These are phyloP conservation scores for Isoperla grammatica DNA, from an alignment of 2,888 invertebrate species.

Conservation along the genomic window DNA sequence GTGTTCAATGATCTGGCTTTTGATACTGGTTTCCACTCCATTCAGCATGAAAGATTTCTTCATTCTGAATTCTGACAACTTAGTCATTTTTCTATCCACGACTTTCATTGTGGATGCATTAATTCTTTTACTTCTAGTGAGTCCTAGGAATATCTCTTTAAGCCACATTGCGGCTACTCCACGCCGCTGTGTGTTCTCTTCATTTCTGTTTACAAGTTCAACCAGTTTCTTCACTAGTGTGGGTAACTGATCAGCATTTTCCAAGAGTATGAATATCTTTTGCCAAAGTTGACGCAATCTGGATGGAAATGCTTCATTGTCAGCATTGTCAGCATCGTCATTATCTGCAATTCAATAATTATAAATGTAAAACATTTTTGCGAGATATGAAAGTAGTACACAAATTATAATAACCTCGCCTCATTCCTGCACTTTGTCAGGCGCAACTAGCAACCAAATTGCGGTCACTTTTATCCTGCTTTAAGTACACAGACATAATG, in stretches of 20 bases:
- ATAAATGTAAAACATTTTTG: background rate
- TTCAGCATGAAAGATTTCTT: background rate
- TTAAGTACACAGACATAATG: no score
- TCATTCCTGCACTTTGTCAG: no score
- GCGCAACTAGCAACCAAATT: no score
- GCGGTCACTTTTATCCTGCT: no score
- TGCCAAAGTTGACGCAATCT: conserved; percentile 8
- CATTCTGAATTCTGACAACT: background rate
- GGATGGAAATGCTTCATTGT: background rate
- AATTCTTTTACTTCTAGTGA: background rate
- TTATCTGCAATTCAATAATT: background rate
- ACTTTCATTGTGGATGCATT: no score
- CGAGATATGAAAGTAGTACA: no score
- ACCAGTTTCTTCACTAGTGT: background rate
- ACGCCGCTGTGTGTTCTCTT: background rate
- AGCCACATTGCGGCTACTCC: conserved; percentile 7
- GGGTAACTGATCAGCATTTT: background rate
- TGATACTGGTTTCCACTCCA: background rate
- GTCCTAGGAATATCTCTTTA: background rate
- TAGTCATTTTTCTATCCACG: background rate
- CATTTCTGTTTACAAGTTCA: background rate
- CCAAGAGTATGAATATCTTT: background rate
- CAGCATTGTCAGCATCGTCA: background rate
- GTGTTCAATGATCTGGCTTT: background rate
- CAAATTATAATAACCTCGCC: no score